A percentile compares a stretch with the other conserved stretches of the same genome.
phyloP scores from a whole-genome alignment of 2,888 invertebrate genomes.

The Bursaphelenchus okinawaensis region DNA sequence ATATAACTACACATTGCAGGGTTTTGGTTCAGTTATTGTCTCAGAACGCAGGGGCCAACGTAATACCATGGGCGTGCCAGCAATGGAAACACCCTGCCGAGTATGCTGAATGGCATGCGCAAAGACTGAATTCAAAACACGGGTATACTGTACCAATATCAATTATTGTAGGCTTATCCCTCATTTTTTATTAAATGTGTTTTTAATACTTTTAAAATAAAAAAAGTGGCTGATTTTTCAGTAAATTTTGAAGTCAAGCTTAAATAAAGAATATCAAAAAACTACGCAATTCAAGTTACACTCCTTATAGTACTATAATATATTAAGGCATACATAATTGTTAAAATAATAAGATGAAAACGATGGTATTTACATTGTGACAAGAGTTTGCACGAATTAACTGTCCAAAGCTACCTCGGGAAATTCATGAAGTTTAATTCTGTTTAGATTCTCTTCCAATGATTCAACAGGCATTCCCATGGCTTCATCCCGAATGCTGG shows the following conservation, averaged over 20 bases:
- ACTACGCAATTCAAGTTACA: too few relatives aligned
- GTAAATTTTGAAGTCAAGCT: background rate
- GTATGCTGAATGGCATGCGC: constrained; percentile 23
- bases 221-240: too few relatives aligned
- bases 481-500: constrained; percentile 43
- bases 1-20: too few relatives aligned
- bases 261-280: too few relatives aligned
- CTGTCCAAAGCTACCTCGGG: constrained; percentile 20
- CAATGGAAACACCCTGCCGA: constrained; percentile 21
- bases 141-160: background rate
- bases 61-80: constrained; percentile 16
- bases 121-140: constrained; percentile 9
- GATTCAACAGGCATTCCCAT: constrained; percentile 36
- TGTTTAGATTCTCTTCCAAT: constrained; percentile 41
- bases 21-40: constrained; percentile 17
- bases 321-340: background rate
- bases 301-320: too few relatives aligned
- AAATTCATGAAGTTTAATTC: constrained; percentile 42
- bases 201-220: too few relatives aligned
- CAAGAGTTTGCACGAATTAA: background rate
- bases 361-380: background rate
- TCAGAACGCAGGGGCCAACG: constrained; percentile 15
- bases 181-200: background rate
- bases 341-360: background rate
- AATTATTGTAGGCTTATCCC: background rate